phyloP scores from a whole-genome alignment of 2,113 vertebrate species.

The Tragelaphus scriptus region DNA sequence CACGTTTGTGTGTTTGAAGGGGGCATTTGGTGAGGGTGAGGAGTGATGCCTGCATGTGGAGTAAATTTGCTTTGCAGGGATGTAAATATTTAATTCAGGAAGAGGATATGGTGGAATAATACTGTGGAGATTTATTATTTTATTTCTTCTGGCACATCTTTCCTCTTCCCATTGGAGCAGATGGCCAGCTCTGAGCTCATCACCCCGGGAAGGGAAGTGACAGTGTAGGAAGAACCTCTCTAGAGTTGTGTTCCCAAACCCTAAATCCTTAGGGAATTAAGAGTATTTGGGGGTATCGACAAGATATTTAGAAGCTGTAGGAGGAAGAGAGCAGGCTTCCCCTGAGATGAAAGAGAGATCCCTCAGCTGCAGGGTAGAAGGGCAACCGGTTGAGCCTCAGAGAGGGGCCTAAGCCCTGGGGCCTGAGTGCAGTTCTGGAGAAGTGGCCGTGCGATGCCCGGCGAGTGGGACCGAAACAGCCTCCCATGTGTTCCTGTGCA shows the following conservation, averaged over 20 bases:
- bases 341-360: not conserved
- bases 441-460: not conserved
- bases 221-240: not conserved
- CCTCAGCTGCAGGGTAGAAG: not conserved
- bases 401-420: not conserved
- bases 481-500: not conserved
- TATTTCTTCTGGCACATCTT: slow-evolving; percentile 40
- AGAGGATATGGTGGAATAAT: not conserved
- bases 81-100: not conserved
- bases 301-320: not conserved
- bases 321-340: not conserved
- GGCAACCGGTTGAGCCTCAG: not conserved
- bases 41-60: not conserved
- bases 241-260: slow-evolving; percentile 32
- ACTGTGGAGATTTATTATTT: not conserved
- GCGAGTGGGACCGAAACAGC: not conserved
- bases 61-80: not conserved
- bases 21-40: not conserved
- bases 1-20: not conserved
- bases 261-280: not conserved
- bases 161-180: slow-evolving; percentile 41
- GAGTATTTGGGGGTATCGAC: not conserved
- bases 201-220: slow-evolving; percentile 49
- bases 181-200: slow-evolving; percentile 57
- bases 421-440: not conserved